These are phyloP conservation scores for Eupithecia dodoneata DNA, from an alignment of 2,888 invertebrate genomes.

Conservation along the genomic window DNA sequence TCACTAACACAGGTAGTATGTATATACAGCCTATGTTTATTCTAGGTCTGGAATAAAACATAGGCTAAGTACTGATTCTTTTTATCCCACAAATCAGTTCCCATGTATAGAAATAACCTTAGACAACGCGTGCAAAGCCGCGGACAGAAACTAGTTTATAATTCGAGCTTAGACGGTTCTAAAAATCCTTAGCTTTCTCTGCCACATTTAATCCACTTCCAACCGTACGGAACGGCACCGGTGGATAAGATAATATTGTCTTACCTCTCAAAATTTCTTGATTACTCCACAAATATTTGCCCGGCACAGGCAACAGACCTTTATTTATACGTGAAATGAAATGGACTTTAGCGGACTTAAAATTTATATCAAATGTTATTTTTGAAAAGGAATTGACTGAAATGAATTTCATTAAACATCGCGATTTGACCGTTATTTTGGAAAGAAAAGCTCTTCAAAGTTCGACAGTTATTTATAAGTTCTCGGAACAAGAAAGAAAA, in stretches of 20 bases:
- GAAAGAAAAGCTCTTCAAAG: neutral
- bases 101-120: too few relatives aligned
- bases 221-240: conserved; percentile 9
- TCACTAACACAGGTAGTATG: too few relatives aligned
- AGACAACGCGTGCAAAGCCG: too few relatives aligned
- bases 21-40: too few relatives aligned
- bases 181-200: neutral
- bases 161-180: neutral
- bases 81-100: too few relatives aligned
- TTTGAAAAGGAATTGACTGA: neutral
- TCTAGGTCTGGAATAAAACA: too few relatives aligned
- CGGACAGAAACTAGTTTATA: too few relatives aligned
- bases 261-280: conserved; percentile 38
- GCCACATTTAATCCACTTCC: conserved; percentile 17
- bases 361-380: conserved; percentile 15
- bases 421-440: neutral
- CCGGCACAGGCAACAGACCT: conserved; percentile 21
- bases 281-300: conserved; percentile 41
- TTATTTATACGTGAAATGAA: conserved; percentile 32
- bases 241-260: conserved; percentile 39
- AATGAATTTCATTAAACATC: neutral
- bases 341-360: conserved; percentile 26
- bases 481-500: neutral
- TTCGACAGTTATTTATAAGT: neutral
- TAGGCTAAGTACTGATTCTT: too few relatives aligned